Conservation (phyloP, 2,888 invertebrate species). For the Hybos culiciformis region DNA sequence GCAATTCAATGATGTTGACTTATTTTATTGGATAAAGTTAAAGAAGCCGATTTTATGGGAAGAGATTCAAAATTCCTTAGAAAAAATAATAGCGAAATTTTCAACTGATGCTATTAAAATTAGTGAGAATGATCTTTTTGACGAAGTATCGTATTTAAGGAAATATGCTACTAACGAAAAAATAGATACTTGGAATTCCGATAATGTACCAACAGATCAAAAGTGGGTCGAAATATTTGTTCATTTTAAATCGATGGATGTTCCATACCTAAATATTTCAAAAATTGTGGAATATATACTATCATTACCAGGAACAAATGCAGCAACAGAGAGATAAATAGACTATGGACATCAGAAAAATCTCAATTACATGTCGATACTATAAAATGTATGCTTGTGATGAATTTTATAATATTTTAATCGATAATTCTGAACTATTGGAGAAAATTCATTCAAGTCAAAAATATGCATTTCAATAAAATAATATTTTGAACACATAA, state of each 20-base stretch:
- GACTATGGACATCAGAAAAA: background rate
- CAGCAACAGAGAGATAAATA: background rate
- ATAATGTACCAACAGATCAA: background rate
- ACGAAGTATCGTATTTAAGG: conserved; percentile 1
- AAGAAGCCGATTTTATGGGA: background rate
- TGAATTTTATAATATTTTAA: conserved; percentile 1
- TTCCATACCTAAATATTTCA: background rate
- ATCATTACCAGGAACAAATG: background rate
- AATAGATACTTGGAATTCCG: background rate
- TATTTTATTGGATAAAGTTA: background rate
- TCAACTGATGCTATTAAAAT: background rate
- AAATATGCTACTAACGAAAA: background rate
- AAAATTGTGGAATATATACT: background rate
- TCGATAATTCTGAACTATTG: background rate
- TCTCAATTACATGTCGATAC: background rate
- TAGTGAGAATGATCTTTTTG: background rate
- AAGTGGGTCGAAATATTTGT: background rate
- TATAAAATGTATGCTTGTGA: background rate
- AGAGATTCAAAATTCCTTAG: background rate
- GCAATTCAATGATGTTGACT: background rate
- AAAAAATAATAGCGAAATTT: background rate
- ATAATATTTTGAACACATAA: background rate
- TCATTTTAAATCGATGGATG: background rate
- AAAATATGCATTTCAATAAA: background rate
- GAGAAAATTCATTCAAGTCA: background rate